A percentile compares a stretch with the other conserved stretches of the same genome.
Evolutionary conservation across 37 sponge, comb jelly and placozoan species (phyloP).

Genomic region (Bolinopsis microptera): DNA sequence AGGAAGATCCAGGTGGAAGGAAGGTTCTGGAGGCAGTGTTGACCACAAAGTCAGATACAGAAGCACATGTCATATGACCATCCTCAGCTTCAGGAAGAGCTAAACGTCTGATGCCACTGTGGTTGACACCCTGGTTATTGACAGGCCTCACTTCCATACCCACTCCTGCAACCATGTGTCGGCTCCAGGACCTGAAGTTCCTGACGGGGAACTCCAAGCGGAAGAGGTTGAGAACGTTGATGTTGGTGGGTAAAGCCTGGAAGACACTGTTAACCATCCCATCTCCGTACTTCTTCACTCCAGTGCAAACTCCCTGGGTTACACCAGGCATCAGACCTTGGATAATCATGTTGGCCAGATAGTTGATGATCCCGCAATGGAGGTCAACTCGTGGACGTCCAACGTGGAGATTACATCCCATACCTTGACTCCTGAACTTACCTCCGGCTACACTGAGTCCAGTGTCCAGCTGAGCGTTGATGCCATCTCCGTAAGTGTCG

Average conservation of each 20-base stretch:
- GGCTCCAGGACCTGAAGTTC: conserved; percentile 11
- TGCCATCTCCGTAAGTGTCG: conserved; percentile 12
- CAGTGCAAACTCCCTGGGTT: neutral
- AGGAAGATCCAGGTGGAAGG: neutral
- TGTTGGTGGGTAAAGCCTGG: neutral
- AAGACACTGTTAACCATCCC: conserved; percentile 30
- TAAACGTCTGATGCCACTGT: neutral
- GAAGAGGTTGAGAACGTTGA: conserved; percentile 27
- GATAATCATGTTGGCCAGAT: conserved; percentile 30
- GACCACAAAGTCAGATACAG: neutral
- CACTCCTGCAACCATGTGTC: conserved; percentile 31
- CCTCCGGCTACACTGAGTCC: neutral
- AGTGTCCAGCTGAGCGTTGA: conserved; percentile 1
- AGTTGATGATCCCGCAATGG: neutral
- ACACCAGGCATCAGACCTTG: conserved; percentile 41
- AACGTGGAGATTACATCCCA: conserved; percentile 7
- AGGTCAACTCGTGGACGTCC: conserved; percentile 5
- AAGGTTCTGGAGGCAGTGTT: conserved; percentile 44
- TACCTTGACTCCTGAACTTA: conserved; percentile 1
- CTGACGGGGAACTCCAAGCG: neutral
- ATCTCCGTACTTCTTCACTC: conserved; percentile 23
- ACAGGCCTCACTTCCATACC: neutral
- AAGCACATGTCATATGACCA: neutral
- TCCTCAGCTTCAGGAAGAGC: conserved; percentile 2
- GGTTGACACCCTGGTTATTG: neutral